Conservation (phyloP, 2,797 vertebrate genomes). For the Acanthurus lineatus region DNA sequence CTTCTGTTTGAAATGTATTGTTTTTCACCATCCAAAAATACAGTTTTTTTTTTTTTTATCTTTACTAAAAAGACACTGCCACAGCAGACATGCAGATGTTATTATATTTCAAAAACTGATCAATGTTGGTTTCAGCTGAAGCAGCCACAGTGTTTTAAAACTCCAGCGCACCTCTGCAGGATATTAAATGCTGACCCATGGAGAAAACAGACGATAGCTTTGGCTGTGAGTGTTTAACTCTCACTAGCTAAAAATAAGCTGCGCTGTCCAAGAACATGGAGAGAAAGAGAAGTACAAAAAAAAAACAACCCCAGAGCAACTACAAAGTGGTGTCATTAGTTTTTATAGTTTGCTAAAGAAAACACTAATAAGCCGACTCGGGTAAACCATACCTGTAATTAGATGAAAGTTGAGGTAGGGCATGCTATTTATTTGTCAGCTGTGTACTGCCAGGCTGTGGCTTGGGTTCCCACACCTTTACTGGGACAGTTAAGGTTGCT, state of each 20-base stretch:
- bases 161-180: constrained; percentile 54
- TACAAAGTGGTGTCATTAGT: constrained; percentile 81
- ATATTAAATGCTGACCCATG: constrained; percentile 75
- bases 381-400: constrained; percentile 83
- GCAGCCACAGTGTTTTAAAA: constrained; percentile 56
- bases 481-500: constrained; percentile 49
- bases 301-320: constrained; percentile 56
- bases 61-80: constrained; percentile 11
- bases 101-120: constrained; percentile 33
- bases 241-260: constrained; percentile 80
- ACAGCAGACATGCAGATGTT: constrained; percentile 13
- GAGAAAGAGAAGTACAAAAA: constrained; percentile 72
- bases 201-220: constrained; percentile 72
- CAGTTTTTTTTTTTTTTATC: constrained; percentile 32
- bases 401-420: constrained; percentile 73
- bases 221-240: constrained; percentile 71
- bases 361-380: constrained; percentile 79
- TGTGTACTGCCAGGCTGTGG: constrained; percentile 67
- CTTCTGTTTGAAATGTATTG: constrained; percentile 26
- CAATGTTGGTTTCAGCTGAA: constrained; percentile 43
- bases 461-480: constrained; percentile 73
- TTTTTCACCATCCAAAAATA: constrained; percentile 37
- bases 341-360: constrained; percentile 82
- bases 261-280: constrained; percentile 75
- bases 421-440: constrained; percentile 79